Evolutionary conservation across 1,140 invertebrate genomes (phyloP).

Genomic region (Trichogramma pretiosum): DNA sequence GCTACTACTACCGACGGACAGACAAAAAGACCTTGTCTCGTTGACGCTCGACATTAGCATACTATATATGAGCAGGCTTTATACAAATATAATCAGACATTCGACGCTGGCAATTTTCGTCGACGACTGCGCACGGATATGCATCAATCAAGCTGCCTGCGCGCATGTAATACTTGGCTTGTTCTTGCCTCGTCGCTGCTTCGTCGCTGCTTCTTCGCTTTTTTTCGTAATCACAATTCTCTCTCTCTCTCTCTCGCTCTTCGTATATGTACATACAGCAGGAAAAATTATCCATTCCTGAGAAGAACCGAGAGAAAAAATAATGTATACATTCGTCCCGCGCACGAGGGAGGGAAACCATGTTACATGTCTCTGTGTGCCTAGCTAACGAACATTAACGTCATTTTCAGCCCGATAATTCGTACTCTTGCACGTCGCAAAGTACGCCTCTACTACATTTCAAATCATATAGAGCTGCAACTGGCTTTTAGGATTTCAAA

Average conservation of each 20-base stretch:
- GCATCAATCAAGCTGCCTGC: constrained; percentile 14
- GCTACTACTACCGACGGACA: neutral
- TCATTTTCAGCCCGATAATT: constrained; percentile 11
- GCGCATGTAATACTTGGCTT: constrained; percentile 2
- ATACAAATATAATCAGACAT: constrained; percentile 25
- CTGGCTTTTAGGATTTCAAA: no score
- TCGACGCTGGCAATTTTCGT: constrained; percentile 20
- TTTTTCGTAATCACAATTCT: no score
- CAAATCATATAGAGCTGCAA: no score
- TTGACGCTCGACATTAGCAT: constrained; percentile 34
- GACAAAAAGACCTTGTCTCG: constrained; percentile 26
- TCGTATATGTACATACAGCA: neutral
- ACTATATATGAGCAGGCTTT: constrained; percentile 10
- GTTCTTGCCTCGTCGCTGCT: constrained; percentile 2
- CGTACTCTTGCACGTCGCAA: no score
- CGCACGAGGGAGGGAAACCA: no score
- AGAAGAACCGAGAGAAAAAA: neutral
- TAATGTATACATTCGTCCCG: no score
- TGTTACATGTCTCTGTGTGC: no score
- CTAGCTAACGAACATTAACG: no score
- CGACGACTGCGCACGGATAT: constrained; percentile 4
- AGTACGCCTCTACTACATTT: no score
- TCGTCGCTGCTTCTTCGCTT: no score
- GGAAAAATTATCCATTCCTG: constrained; percentile 8
- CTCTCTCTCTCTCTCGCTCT: no score